Percentiles rank a stretch among this genome's conserved stretches.
Conservation (phyloP, 2,113 vertebrate genomes). For the Corvus cornix region DNA sequence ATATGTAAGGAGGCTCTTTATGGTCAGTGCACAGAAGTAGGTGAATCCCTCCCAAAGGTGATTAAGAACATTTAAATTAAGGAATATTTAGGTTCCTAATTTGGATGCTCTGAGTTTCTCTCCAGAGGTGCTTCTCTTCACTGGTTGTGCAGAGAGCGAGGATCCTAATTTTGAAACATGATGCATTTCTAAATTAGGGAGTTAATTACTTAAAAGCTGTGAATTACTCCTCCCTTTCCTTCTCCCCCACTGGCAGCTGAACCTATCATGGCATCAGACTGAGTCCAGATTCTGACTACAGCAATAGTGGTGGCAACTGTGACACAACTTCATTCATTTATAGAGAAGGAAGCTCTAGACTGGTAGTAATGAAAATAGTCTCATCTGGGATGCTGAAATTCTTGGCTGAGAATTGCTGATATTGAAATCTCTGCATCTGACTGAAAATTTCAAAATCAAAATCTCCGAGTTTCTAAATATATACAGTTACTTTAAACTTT, state of each 20-base stretch:
- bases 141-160: neutral
- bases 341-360: neutral
- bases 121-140: neutral
- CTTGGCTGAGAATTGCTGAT: neutral
- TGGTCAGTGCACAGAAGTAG: neutral
- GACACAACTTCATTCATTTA: neutral
- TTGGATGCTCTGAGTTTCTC: neutral
- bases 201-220: neutral
- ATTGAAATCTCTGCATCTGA: neutral
- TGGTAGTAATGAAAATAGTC: neutral
- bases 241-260: neutral
- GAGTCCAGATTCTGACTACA: neutral
- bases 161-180: neutral
- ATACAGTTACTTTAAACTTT: neutral
- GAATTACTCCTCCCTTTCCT: neutral
- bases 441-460: neutral
- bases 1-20: neutral
- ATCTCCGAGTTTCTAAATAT: neutral
- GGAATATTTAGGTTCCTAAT: slow-evolving; percentile 4
- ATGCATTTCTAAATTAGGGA: slow-evolving; percentile 2
- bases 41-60: neutral
- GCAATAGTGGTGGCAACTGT: neutral
- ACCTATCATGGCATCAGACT: neutral
- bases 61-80: slow-evolving; percentile 5
- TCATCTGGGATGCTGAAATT: neutral